Conservation (phyloP, 2,113 vertebrate species). For the Cryptotis parvus region DNA sequence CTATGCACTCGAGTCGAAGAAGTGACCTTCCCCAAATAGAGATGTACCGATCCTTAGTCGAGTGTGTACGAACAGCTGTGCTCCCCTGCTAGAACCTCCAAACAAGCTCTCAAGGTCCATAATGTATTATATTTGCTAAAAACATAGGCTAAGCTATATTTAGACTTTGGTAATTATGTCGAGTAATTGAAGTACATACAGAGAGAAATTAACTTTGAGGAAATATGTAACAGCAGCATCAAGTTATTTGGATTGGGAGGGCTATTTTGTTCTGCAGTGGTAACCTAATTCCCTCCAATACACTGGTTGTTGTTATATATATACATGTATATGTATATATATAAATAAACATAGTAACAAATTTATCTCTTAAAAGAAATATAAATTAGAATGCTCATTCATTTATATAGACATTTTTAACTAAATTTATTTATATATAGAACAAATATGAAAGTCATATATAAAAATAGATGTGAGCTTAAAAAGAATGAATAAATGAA, state of each 20-base stretch:
- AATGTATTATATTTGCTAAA: not conserved
- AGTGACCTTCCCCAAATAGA: too few species aligned
- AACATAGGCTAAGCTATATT: not conserved
- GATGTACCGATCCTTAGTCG: too few species aligned
- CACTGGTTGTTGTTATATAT: not conserved
- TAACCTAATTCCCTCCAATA: not conserved
- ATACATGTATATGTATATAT: not conserved
- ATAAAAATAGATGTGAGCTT: too few species aligned
- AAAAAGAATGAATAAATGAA: conserved; percentile 19
- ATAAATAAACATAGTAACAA: too few species aligned
- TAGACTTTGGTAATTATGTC: not conserved
- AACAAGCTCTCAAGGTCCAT: too few species aligned
- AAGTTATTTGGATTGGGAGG: not conserved
- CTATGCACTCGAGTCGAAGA: too few species aligned
- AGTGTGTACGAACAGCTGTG: too few species aligned
- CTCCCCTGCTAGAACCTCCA: too few species aligned
- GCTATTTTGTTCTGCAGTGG: not conserved
- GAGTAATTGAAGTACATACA: not conserved
- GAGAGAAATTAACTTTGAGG: not conserved
- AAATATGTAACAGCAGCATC: not conserved
- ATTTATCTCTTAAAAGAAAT: not conserved
- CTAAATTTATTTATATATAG: too few species aligned
- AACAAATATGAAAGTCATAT: too few species aligned
- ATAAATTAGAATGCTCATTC: not conserved
- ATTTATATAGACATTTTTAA: too few species aligned